Evolutionary conservation across 1,140 invertebrate genomes (phyloP).

Genomic region (Pentalonia nigronervosa): DNA sequence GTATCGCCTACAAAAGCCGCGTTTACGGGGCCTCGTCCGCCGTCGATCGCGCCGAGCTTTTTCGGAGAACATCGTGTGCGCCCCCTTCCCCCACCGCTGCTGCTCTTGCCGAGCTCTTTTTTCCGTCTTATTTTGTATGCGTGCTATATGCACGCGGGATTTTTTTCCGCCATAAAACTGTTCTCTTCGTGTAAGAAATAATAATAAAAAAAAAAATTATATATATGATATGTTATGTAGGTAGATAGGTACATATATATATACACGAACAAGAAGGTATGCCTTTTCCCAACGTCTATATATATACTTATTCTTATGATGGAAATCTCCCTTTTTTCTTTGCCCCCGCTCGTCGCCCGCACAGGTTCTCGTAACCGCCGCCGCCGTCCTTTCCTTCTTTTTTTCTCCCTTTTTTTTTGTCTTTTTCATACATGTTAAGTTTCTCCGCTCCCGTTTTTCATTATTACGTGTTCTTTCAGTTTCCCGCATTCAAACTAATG

Average conservation of each 20-base stretch:
- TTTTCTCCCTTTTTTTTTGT: constrained; percentile 41
- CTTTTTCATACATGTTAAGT: constrained; percentile 58
- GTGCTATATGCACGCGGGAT: neutral
- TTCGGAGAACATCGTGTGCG: neutral
- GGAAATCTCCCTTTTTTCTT: constrained; percentile 39
- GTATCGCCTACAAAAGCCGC: neutral
- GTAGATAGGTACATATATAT: neutral
- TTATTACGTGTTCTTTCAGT: constrained; percentile 58
- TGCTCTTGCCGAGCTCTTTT: neutral
- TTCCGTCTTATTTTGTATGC: neutral
- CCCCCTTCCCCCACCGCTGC: too few species aligned
- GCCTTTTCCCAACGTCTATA: constrained; percentile 49
- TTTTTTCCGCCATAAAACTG: constrained; percentile 20
- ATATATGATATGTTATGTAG: neutral
- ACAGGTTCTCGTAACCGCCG: neutral
- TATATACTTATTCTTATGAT: constrained; percentile 51
- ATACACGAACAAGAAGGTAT: constrained; percentile 23
- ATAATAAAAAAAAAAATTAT: neutral
- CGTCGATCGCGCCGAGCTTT: neutral
- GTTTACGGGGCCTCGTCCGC: neutral
- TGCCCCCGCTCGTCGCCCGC: neutral
- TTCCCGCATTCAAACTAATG: constrained; percentile 57
- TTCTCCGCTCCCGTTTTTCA: constrained; percentile 56
- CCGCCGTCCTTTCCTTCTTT: neutral
- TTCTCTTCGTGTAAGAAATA: constrained; percentile 3